Conservation (phyloP, 2,797 vertebrate species). For the Babyrousa celebensis region DNA sequence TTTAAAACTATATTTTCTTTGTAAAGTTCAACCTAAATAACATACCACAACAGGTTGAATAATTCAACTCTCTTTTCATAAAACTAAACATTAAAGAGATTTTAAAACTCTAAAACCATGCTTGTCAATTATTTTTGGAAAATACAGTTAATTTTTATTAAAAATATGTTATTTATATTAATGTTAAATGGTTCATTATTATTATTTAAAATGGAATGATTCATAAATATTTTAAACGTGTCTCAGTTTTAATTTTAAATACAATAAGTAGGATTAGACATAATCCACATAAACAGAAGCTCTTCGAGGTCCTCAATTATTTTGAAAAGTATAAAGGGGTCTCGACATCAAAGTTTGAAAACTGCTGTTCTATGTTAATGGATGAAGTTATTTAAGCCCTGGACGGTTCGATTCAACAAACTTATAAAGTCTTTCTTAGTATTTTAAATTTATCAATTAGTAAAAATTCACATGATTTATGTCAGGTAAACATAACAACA, state of each 20-base stretch:
- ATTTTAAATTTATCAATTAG: constrained; percentile 62
- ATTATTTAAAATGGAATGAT: constrained; percentile 59
- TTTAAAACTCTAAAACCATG: constrained; percentile 51
- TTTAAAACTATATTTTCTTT: constrained; percentile 21
- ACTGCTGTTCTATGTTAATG: constrained; percentile 34
- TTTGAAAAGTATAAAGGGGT: constrained; percentile 12
- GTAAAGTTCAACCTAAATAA: background rate
- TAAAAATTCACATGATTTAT: constrained; percentile 41
- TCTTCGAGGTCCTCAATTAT: background rate
- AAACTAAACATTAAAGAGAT: constrained; percentile 45
- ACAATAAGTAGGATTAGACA: constrained; percentile 40
- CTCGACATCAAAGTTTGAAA: constrained; percentile 71
- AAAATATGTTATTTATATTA: constrained; percentile 32
- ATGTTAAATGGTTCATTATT: background rate
- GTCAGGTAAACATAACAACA: constrained; percentile 18
- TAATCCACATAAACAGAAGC: background rate
- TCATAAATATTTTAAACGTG: constrained; percentile 31
- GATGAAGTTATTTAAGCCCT: constrained; percentile 36
- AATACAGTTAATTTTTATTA: constrained; percentile 21
- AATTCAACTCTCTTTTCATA: background rate
- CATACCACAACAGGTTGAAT: background rate
- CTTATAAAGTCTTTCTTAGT: background rate
- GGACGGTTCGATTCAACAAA: constrained; percentile 44
- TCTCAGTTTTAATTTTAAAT: constrained; percentile 53
- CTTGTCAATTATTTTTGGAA: background rate